These are phyloP conservation scores for Arothron firmamentum DNA, from an alignment of 2,113 vertebrate species.

Conservation along the genomic window DNA sequence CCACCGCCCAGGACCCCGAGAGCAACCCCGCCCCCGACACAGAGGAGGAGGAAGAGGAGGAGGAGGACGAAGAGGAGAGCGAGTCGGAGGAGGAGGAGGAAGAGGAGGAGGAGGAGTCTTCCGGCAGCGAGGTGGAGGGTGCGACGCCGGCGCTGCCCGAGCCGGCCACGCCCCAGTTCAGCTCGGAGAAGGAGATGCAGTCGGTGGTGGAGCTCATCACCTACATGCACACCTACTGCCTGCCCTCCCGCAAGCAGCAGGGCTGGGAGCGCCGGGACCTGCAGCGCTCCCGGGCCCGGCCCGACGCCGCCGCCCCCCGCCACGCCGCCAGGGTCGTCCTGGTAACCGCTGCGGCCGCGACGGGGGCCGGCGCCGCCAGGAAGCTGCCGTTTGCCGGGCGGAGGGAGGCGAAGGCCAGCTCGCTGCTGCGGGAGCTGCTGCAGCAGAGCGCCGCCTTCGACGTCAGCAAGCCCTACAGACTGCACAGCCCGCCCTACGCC, in stretches of 20 bases:
- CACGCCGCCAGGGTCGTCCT: conserved; percentile 45
- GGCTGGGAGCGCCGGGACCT: conserved; percentile 64
- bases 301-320: conserved; percentile 29
- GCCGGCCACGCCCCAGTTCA: conserved; percentile 60
- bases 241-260: conserved; percentile 85
- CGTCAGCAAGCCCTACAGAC: conserved; percentile 93
- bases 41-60: conserved; percentile 72
- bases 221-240: conserved; percentile 98
- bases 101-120: conserved; percentile 74
- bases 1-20: conserved; percentile 70
- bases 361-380: conserved; percentile 18
- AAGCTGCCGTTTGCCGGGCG: conserved; percentile 63
- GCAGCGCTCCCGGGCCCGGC: conserved; percentile 41
- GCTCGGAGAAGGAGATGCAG: conserved; percentile 79
- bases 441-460: conserved; percentile 85
- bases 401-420: conserved; percentile 72
- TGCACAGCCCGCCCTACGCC: conserved; percentile 86
- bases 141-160: not conserved
- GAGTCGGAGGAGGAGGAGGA: conserved; percentile 69
- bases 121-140: conserved; percentile 69
- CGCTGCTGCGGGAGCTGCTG: conserved; percentile 89
- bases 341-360: conserved; percentile 27
- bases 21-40: conserved; percentile 52
- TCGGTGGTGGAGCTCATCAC: conserved; percentile 90
- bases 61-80: conserved; percentile 66